Percentiles rank a stretch among this genome's conserved stretches.
phyloP scores from a whole-genome alignment of 2,113 vertebrate species.

The Mesitornis unicolor region DNA sequence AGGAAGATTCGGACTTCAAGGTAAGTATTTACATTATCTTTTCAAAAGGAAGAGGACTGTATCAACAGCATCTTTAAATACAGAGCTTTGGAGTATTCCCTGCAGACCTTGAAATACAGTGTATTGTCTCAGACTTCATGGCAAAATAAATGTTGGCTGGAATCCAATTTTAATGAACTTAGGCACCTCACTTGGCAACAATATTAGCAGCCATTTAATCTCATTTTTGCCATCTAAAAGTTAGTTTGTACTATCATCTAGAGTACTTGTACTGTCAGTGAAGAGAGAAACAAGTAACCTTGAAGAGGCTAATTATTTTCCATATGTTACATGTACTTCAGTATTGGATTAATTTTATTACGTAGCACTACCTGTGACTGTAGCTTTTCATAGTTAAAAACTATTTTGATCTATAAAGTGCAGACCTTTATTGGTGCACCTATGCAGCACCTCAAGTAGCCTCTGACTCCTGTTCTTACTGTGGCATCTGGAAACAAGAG shows the following conservation, averaged over 20 bases:
- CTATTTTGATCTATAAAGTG: neutral
- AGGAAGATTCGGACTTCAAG: neutral
- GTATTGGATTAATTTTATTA: neutral
- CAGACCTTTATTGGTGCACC: neutral
- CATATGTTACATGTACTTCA: neutral
- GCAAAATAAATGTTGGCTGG: neutral
- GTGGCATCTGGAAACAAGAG: neutral
- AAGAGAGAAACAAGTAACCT: neutral
- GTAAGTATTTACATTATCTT: neutral
- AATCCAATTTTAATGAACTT: neutral
- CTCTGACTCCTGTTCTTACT: neutral
- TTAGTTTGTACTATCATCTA: neutral
- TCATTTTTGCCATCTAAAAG: neutral
- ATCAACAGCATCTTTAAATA: neutral
- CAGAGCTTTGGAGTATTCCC: neutral
- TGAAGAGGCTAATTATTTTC: neutral
- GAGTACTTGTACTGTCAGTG: neutral
- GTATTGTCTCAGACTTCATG: neutral
- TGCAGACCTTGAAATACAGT: neutral
- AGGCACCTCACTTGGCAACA: neutral
- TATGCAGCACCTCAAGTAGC: neutral
- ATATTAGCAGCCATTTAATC: neutral
- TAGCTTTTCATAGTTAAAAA: neutral
- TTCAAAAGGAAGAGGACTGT: neutral
- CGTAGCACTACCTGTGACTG: fast-evolving